Percentiles rank a stretch among this genome's conserved stretches.
phyloP scores from a whole-genome alignment of 2,888 invertebrate genomes.

The Stomorhina lunata region DNA sequence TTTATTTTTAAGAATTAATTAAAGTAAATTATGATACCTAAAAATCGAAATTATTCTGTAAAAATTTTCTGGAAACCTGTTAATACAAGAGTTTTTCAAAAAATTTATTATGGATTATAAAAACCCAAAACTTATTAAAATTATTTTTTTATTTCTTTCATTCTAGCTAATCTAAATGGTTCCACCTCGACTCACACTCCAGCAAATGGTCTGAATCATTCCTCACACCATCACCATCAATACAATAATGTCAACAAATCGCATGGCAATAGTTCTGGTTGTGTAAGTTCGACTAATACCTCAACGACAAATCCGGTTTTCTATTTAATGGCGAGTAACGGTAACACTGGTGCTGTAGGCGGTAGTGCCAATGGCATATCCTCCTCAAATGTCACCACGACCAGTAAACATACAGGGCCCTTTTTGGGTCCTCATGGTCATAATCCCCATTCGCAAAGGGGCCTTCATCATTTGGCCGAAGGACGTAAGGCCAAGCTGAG shows the following conservation, averaged over 20 bases:
- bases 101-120: no score
- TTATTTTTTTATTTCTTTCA: not conserved
- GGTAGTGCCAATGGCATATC: constrained; percentile 54
- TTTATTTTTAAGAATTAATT: no score
- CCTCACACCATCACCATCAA: constrained; percentile 16
- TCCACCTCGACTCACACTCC: constrained; percentile 5
- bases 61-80: no score
- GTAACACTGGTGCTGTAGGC: constrained; percentile 66
- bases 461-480: constrained; percentile 71
- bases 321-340: constrained; percentile 73
- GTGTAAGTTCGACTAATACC: constrained; percentile 66
- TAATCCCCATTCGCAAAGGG: constrained; percentile 67
- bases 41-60: no score
- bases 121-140: not conserved
- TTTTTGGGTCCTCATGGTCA: constrained; percentile 62
- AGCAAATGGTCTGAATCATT: constrained; percentile 35
- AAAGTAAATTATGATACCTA: no score
- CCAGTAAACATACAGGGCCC: constrained; percentile 52
- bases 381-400: constrained; percentile 45
- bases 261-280: constrained; percentile 60
- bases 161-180: constrained; percentile 51
- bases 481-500: constrained; percentile 79
- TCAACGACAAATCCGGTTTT: constrained; percentile 73
- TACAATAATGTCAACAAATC: constrained; percentile 53
- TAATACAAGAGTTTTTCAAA: no score